Percentiles rank a stretch among this genome's conserved stretches.
Evolutionary conservation across 2,888 invertebrate genomes (phyloP).

Genomic region (Crepidodera aurea): DNA sequence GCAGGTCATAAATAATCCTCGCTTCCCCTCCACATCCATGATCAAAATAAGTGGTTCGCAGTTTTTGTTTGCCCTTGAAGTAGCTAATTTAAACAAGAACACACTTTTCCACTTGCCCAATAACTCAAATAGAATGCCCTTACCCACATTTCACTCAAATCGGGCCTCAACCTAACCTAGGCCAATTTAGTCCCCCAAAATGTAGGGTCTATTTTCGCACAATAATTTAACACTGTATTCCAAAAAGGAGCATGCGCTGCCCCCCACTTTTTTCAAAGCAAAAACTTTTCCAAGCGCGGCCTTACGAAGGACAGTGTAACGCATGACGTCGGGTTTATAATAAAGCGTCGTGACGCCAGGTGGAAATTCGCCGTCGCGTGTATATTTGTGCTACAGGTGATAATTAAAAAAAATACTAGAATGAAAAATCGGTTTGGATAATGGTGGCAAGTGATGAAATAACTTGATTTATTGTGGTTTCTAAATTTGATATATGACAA

Average conservation of each 20-base stretch:
- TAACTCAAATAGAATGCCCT: background rate
- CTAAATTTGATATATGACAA: too few relatives aligned
- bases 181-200: conserved; percentile 6
- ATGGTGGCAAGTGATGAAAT: conserved; percentile 1
- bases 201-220: background rate
- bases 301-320: conserved; percentile 6
- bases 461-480: too few relatives aligned
- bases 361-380: background rate
- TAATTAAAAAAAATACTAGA: background rate
- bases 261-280: background rate
- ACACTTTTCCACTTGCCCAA: background rate
- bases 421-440: background rate
- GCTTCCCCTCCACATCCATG: too few relatives aligned
- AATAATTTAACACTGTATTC: background rate
- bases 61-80: too few relatives aligned
- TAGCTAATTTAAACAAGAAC: background rate
- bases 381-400: conserved; percentile 16
- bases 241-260: background rate
- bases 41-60: too few relatives aligned
- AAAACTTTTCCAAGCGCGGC: conserved; percentile 8
- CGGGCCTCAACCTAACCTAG: background rate
- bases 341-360: conserved; percentile 7
- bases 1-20: too few relatives aligned
- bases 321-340: conserved; percentile 7
- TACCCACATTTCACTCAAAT: background rate